Base-by-base conservation (phyloP, 1,140 invertebrate species). In the Bombus impatiens region DNA sequence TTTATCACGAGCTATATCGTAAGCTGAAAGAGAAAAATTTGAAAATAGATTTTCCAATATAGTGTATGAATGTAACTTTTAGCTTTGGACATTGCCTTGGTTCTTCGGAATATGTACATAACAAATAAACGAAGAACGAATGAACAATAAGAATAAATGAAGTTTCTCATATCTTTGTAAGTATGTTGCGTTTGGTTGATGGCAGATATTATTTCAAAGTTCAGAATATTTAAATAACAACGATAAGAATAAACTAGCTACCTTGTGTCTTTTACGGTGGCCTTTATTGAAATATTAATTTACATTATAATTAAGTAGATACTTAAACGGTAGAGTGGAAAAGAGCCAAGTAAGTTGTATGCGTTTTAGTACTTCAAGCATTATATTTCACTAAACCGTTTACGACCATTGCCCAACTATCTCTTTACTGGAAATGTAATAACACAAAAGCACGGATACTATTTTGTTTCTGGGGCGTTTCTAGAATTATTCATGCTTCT, bases 321-420 rank as follows among this genome's bases (percentile, higher is more conserved):
- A 71, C 13, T 71, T 28, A 37, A 40, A 32, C 68, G 12, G 37
- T 9, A 13, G 9, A 71, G 22, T 25, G 28, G 37, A 32, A 12
- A 25, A 68, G 9, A 68, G 32, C 2, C 32, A 35, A 68, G 67
- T 68, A 35, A 68, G 67, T 68, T 37, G 37, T 71, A 5, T 28
- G 5, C 28, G 40, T 28, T 40, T 40, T 40, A 70, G 22, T 40
- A 68, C 32, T 10, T 9, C 12, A 12, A 25, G 3, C 10, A 10
- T 71, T 70, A 70, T 70, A 70, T 40, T 70, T 12, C 68, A 71
- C 9, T 71, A 40, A 68, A 25, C 32, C 67, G 35, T 68, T 68
- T 35, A 68, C 18, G 35, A 37, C 35, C 32, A 68, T 35, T 68
- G 67, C 9, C 35, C 32, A 67, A 35, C 65, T 40, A 71, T 40